A percentile compares a stretch with the other conserved stretches of the same genome.
Evolutionary conservation across 2,888 invertebrate species (phyloP).

Genomic region (Leucophora obtusa): DNA sequence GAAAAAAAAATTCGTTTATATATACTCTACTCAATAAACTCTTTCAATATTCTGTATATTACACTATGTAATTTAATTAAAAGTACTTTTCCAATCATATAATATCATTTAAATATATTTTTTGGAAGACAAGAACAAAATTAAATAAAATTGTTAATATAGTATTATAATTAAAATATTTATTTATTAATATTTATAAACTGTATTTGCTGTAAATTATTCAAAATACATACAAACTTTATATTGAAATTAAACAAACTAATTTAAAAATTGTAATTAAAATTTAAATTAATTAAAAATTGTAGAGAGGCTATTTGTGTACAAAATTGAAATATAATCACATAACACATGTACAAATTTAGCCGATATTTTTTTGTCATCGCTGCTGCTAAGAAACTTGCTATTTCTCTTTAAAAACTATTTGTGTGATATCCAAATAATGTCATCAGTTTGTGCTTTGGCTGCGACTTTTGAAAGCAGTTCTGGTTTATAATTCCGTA

Average conservation of each 20-base stretch:
- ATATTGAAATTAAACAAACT: background rate
- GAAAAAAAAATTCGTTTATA: too few relatives aligned
- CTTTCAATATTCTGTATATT: background rate
- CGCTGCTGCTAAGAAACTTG: too few relatives aligned
- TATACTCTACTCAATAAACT: too few relatives aligned
- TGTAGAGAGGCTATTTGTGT: background rate
- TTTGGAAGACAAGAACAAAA: background rate
- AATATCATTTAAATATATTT: background rate
- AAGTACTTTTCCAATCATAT: background rate
- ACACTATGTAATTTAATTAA: background rate
- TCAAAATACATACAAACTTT: too few relatives aligned
- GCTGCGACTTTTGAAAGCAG: too few relatives aligned
- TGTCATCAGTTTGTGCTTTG: too few relatives aligned
- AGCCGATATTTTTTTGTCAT: conserved; percentile 1
- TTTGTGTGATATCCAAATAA: too few relatives aligned
- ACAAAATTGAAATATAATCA: conserved; percentile 10
- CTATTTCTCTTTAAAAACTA: too few relatives aligned
- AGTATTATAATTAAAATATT: background rate
- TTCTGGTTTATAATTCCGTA: too few relatives aligned
- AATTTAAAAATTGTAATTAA: conserved; percentile 24
- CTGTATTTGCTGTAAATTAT: background rate
- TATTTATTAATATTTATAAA: background rate
- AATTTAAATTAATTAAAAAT: conserved; percentile 16
- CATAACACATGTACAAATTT: conserved; percentile 16
- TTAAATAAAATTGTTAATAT: background rate